Percentiles rank a stretch among this genome's conserved stretches.
These are phyloP conservation scores for Nixonia krombeini DNA, from an alignment of 1,140 invertebrate genomes.

Conservation along the genomic window DNA sequence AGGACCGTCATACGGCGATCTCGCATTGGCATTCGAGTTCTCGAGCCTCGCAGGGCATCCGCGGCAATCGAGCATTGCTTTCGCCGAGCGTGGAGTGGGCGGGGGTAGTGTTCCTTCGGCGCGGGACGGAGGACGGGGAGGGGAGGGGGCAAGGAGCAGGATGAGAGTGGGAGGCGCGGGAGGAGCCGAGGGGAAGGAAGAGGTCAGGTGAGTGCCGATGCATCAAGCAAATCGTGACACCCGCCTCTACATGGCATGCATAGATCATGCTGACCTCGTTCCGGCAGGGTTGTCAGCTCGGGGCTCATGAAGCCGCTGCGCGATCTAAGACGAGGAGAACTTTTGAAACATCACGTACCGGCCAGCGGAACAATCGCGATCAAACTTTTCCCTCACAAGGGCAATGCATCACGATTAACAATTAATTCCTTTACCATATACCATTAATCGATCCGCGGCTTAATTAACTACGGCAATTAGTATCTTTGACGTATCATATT, in stretches of 20 bases:
- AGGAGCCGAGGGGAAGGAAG: slow-evolving; percentile 19
- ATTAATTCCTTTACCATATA: too few species aligned
- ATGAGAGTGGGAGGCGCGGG: slow-evolving; percentile 22
- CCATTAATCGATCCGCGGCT: too few species aligned
- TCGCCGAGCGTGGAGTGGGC: slow-evolving; percentile 3
- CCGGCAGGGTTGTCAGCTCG: slow-evolving; percentile 3
- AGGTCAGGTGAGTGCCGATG: slow-evolving; percentile 26
- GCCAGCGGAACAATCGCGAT: too few species aligned
- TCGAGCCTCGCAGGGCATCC: slow-evolving; percentile 8
- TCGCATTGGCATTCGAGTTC: too few species aligned
- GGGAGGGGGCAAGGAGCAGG: neutral
- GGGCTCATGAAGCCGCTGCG: slow-evolving; percentile 31
- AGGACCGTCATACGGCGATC: too few species aligned
- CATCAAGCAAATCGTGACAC: slow-evolving; percentile 55
- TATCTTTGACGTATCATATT: too few species aligned
- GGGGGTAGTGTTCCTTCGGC: neutral
- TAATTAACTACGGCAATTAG: too few species aligned
- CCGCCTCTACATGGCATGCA: slow-evolving; percentile 56
- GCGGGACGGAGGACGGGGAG: neutral
- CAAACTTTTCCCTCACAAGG: too few species aligned
- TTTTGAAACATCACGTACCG: slow-evolving; percentile 41
- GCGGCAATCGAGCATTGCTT: slow-evolving; percentile 21
- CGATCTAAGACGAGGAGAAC: slow-evolving; percentile 46
- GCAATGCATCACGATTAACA: too few species aligned
- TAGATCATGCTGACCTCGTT: slow-evolving; percentile 61